Conservation (phyloP, 2,888 invertebrate species). For the Anoncus sp. region DNA sequence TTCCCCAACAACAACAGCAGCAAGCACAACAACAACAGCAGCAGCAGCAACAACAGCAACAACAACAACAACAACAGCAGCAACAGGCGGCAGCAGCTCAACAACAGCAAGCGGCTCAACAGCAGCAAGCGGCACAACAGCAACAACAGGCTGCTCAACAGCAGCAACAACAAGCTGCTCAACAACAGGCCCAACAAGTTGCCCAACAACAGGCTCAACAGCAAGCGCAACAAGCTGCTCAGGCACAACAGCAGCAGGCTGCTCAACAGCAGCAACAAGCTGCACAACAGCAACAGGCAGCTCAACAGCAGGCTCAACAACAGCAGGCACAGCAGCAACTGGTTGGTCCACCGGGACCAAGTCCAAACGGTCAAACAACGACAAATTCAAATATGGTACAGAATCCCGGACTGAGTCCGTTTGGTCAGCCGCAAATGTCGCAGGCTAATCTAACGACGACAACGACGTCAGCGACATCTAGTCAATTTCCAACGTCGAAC, state of each 20-base stretch:
- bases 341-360: slow-evolving; percentile 91
- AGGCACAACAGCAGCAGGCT: slow-evolving; percentile 75
- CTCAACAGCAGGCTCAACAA: slow-evolving; percentile 82
- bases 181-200: slow-evolving; percentile 79
- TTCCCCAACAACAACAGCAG: slow-evolving; percentile 83
- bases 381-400: slow-evolving; percentile 86
- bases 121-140: slow-evolving; percentile 68
- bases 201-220: slow-evolving; percentile 67
- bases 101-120: slow-evolving; percentile 77
- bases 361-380: slow-evolving; percentile 88
- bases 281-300: slow-evolving; percentile 74
- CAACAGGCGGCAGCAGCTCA: slow-evolving; percentile 81
- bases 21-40: slow-evolving; percentile 83
- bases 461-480: slow-evolving; percentile 84
- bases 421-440: slow-evolving; percentile 86
- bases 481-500: slow-evolving; percentile 85
- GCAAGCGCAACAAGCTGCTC: slow-evolving; percentile 73
- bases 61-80: slow-evolving; percentile 83
- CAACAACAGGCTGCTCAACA: slow-evolving; percentile 82
- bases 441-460: slow-evolving; percentile 85
- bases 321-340: slow-evolving; percentile 78
- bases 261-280: slow-evolving; percentile 84
- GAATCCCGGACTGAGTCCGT: slow-evolving; percentile 90
- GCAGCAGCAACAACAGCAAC: slow-evolving; percentile 81
- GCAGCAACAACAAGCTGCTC: slow-evolving; percentile 76